Percentiles rank a stretch among this genome's conserved stretches.
phyloP scores from a whole-genome alignment of 2,113 vertebrate species.

The Ploceus nigricollis region DNA sequence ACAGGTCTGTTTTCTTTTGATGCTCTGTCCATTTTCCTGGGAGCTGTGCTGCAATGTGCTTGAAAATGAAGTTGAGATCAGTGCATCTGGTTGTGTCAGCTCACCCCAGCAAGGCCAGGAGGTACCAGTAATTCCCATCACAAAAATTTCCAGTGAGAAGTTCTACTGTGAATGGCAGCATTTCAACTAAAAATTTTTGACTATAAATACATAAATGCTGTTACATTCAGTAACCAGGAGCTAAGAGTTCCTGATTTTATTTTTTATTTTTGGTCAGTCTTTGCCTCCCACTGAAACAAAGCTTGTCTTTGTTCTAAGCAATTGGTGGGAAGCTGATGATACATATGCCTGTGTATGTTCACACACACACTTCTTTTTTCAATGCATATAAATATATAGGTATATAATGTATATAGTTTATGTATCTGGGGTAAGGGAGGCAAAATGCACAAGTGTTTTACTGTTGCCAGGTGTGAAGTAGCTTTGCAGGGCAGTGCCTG shows the following conservation, averaged over 20 bases:
- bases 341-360: not conserved
- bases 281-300: not conserved
- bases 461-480: not conserved
- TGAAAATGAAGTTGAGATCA: not conserved
- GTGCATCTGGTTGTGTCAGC: not conserved
- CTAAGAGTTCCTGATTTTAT: not conserved
- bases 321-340: not conserved
- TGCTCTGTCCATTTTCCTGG: not conserved
- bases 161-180: not conserved
- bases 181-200: not conserved
- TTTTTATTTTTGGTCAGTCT: not conserved
- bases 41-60: not conserved
- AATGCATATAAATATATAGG: too few species aligned
- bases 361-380: too few species aligned
- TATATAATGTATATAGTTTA: not conserved
- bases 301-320: not conserved
- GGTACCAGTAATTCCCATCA: not conserved
- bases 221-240: not conserved
- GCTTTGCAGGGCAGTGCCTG: not conserved
- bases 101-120: not conserved
- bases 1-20: not conserved
- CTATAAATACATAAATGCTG: not conserved
- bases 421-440: not conserved
- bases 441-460: not conserved
- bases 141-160: not conserved